Percentiles rank a stretch among this genome's conserved stretches.
Conservation (phyloP, 1,140 invertebrate species). For the Trichonephila clavata region DNA sequence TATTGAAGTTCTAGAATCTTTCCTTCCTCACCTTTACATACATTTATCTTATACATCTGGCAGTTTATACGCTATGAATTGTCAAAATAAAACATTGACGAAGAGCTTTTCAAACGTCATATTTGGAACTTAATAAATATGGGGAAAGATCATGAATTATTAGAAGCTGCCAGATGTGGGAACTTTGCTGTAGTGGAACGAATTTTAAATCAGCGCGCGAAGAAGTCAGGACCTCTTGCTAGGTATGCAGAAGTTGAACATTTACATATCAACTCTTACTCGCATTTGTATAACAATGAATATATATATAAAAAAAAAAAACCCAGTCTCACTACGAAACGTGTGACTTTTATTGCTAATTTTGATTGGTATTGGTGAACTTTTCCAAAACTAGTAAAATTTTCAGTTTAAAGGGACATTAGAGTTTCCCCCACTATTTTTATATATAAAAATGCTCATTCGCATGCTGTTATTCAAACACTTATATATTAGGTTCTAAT, state of each 20-base stretch:
- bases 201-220: conserved; percentile 92
- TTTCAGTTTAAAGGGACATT: no score
- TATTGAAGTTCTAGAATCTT: no score
- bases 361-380: no score
- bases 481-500: no score
- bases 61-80: not conserved
- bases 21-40: not conserved
- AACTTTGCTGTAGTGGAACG: conserved; percentile 94
- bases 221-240: conserved; percentile 94
- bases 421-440: no score
- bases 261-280: not conserved
- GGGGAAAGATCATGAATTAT: conserved; percentile 97
- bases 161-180: conserved; percentile 95
- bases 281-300: not conserved
- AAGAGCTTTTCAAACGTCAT: not conserved
- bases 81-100: not conserved
- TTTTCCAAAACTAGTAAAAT: no score
- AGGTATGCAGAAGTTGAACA: conserved; percentile 84
- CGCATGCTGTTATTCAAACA: no score
- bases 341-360: no score
- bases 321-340: no score
- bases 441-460: no score
- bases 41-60: not conserved
- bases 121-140: conserved; percentile 80
- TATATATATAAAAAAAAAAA: no score